Percentiles rank a stretch among this genome's conserved stretches.
Evolutionary conservation across 2,888 invertebrate species (phyloP).

Genomic region (Sarcophaga rosellei): DNA sequence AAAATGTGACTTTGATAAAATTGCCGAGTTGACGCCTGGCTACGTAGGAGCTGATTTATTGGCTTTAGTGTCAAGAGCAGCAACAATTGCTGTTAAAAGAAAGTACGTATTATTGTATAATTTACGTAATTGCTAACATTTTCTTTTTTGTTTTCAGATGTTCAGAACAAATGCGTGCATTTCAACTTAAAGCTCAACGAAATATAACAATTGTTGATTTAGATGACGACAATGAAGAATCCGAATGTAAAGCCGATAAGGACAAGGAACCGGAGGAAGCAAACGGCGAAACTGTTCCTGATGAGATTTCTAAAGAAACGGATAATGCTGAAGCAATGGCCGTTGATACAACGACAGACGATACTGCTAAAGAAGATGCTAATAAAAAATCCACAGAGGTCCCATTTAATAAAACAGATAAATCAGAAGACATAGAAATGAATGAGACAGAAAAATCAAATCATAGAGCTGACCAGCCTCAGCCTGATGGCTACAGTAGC

Average conservation of each 20-base stretch:
- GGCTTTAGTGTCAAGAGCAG: conserved; percentile 93
- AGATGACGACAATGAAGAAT: conserved; percentile 77
- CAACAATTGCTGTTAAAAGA: conserved; percentile 91
- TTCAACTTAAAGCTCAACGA: conserved; percentile 75
- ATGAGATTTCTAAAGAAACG: background rate
- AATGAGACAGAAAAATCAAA: conserved; percentile 69
- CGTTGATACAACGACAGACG: conserved; percentile 60
- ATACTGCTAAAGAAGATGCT: conserved; percentile 44
- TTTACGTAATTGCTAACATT: background rate
- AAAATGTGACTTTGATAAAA: conserved; percentile 86
- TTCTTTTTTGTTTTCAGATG: conserved; percentile 70
- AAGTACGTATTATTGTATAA: conserved; percentile 69
- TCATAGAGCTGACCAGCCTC: background rate
- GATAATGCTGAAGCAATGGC: conserved; percentile 63
- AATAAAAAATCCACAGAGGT: conserved; percentile 77
- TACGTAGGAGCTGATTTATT: conserved; percentile 97
- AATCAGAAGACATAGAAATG: conserved; percentile 50
- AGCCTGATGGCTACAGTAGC: background rate
- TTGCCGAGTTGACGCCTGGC: conserved; percentile 95
- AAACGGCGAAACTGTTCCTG: background rate
- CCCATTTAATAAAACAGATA: conserved; percentile 73
- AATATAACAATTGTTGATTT: conserved; percentile 80
- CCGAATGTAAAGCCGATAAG: conserved; percentile 56
- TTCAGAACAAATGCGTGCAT: conserved; percentile 76
- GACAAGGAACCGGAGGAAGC: conserved; percentile 38